Conservation (phyloP, 2,113 vertebrate species). For the Polypterus senegalus region DNA sequence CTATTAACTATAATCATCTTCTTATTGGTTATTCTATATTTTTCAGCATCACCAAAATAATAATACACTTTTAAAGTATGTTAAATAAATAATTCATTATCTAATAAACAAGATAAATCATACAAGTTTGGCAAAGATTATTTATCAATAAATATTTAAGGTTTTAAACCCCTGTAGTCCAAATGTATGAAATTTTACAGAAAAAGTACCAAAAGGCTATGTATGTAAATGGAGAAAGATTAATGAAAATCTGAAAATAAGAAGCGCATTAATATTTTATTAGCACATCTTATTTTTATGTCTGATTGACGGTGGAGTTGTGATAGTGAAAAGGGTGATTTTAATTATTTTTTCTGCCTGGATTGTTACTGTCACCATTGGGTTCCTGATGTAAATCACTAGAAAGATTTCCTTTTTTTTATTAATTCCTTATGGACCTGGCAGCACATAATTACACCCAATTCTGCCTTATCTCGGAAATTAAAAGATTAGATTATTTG, state of each 20-base stretch:
- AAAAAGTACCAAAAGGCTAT: constrained; percentile 34
- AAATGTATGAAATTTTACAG: constrained; percentile 11
- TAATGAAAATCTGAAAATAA: constrained; percentile 66
- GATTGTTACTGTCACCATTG: constrained; percentile 46
- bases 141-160: too few species aligned
- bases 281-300: constrained; percentile 72
- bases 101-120: too few species aligned
- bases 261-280: constrained; percentile 90
- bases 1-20: too few species aligned
- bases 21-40: too few species aligned
- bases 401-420: constrained; percentile 57
- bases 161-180: too few species aligned
- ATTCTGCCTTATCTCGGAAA: constrained; percentile 53
- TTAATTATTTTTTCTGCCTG: constrained; percentile 72
- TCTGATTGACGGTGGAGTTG: constrained; percentile 71
- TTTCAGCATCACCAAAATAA: too few species aligned
- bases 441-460: constrained; percentile 51
- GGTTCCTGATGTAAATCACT: constrained; percentile 64
- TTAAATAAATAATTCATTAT: too few species aligned
- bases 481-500: constrained; percentile 62
- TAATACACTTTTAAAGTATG: too few species aligned
- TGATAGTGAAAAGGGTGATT: constrained; percentile 66
- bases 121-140: too few species aligned
- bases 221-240: constrained; percentile 45
- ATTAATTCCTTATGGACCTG: constrained; percentile 47